Base-by-base conservation (phyloP, 2,797 vertebrate genomes). In the Xenentodon cancila region DNA sequence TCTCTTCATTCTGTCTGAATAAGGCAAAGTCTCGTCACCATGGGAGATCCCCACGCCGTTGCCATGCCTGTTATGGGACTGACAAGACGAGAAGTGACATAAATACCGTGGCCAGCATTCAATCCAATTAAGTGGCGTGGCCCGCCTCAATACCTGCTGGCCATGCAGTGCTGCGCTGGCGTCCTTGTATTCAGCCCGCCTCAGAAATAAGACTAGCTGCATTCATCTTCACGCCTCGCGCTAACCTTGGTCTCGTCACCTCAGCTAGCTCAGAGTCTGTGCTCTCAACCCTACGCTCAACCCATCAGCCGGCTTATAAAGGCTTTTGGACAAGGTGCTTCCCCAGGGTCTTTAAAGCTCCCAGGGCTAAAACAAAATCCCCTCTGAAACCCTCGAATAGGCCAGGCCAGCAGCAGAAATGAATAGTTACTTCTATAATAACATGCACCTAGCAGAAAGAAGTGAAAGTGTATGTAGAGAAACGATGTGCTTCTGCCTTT, bases 31-130 rank as follows among this genome's bases (percentile, higher is more conserved):
- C 91, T 93, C 91, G 94, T 93, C 94, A 79, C 89, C 92, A 93
- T 94, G 90, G 91, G 84, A 90, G 85, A 91, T 91, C 90, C 92
- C 90, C 87, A 93, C 94, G 94, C 95, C 92, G 92, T 93, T 93
- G 94, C 94, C 92, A 93, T 88, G 95, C 94, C 94, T 95, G 96
- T 96, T 96, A 95, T 96, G 93, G 93, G 89, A 93, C 93, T 98
- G 97, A 98, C 92, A 93, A 98, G 93, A 99, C 96, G 94, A 92
- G 96, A 97, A 96, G 95, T 99, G 97, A 99, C 97, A 96, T 92
- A 97, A 97, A 97, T 95, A 95, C 96, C 93, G 89, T 91, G 94
- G 95, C 95, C 93, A 84, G 88, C 89, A 93, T 96, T 96, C 95
- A 98, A 97, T 98, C 96, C 96, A 93, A 98, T 98, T 98, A 98